Base-by-base conservation (phyloP, 2,888 invertebrate species). In the Drosophila neutralis region DNA sequence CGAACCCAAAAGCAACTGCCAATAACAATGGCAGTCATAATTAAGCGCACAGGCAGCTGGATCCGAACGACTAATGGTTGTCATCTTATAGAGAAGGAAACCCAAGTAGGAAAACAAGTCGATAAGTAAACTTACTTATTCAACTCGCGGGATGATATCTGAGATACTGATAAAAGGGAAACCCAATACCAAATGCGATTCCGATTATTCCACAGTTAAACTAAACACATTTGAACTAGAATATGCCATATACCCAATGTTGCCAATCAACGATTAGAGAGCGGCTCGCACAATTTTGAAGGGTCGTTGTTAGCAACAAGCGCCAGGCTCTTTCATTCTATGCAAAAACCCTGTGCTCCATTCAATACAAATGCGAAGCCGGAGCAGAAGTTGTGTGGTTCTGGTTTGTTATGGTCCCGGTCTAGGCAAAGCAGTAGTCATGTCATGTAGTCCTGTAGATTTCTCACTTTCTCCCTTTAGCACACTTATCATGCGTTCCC, bases 301-400 rank as follows among this genome's bases (percentile, higher is more conserved):
- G 80, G 83, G 83, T 15, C 24, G 24, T 69, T 76, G 69, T 49
- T 59, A 53, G 65, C 68, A 74, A 51, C 57, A 56, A 66, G 63
- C 76, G 40, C 45, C 36, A 58, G 48, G 60, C 24, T 49, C 42
- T 31, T 60, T 48, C 42, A 49, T 24, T 42, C 45, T 27, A 24
- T 36, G 15, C 29, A 52, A 29, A 31, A 31, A 13, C 11, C 40
- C 15, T 27, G 33, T 18, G 13, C 35, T 48, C 63, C 48, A 73
- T 75, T 85, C 80, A 80, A 75, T 78, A 68, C 60, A 77, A 62
- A 15, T 81, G 70, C 76, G 70, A 80, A 68, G 73, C 57, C 62
- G 63, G 24, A 60, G 51, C 11, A 45, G 45, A 24, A 45, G 24
- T 0, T 45, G 15, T 35, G 38, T 57, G 53, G 15, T 21, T 10